A percentile compares a stretch with the other conserved stretches of the same genome.
Evolutionary conservation across 1,140 invertebrate species (phyloP).

Genomic region (Nilaparvata lugens): DNA sequence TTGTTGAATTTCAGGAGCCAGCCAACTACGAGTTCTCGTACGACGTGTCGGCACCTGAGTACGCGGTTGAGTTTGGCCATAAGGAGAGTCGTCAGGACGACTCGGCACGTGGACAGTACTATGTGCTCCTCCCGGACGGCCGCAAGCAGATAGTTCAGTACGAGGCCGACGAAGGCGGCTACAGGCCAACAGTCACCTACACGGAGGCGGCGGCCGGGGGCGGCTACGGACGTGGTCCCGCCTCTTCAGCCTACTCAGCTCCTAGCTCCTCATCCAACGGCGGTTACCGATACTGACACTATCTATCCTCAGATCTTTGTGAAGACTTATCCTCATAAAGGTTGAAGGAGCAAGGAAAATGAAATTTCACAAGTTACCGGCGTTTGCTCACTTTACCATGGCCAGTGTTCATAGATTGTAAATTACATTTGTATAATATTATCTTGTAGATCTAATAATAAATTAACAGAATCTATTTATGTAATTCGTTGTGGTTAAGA

Average conservation of each 20-base stretch:
- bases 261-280: not conserved
- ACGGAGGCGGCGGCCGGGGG: not conserved
- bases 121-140: conserved; percentile 76
- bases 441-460: no score
- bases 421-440: no score
- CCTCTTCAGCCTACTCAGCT: not conserved
- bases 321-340: no score
- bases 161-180: conserved; percentile 69
- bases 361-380: no score
- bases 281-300: no score
- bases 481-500: no score
- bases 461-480: no score
- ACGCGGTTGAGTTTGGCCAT: conserved; percentile 63
- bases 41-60: conserved; percentile 67
- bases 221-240: not conserved
- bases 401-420: no score
- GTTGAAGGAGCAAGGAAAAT: no score
- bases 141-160: conserved; percentile 48
- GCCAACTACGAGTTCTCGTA: conserved; percentile 80
- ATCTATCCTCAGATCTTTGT: no score
- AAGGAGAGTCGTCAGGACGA: conserved; percentile 71
- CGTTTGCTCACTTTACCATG: no score
- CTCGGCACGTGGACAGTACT: conserved; percentile 67
- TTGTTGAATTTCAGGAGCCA: conserved; percentile 48
- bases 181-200: conserved; percentile 66